Evolutionary conservation across 2,797 vertebrate genomes (phyloP).

Genomic region (Paratrypauchen microcephalus): DNA sequence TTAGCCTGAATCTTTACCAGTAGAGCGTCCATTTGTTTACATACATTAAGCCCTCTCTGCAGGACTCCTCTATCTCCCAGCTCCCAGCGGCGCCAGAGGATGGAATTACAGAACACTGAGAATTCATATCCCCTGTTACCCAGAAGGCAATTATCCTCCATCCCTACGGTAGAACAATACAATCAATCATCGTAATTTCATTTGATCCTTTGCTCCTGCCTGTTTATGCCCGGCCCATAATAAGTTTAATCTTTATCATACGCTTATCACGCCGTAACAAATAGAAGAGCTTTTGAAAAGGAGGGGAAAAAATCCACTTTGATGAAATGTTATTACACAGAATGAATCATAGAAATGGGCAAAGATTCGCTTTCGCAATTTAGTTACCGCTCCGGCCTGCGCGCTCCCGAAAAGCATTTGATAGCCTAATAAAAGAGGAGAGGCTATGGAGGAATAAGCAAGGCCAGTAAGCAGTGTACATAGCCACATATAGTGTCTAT

Average conservation of each 20-base stretch:
- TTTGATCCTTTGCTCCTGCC: slow-evolving; percentile 80
- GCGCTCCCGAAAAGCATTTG: slow-evolving; percentile 71
- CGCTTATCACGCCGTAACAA: slow-evolving; percentile 77
- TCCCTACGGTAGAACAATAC: slow-evolving; percentile 80
- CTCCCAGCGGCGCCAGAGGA: slow-evolving; percentile 72
- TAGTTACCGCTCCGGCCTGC: slow-evolving; percentile 66
- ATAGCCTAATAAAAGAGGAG: slow-evolving; percentile 70
- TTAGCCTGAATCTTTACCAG: slow-evolving; percentile 42
- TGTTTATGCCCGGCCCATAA: slow-evolving; percentile 80
- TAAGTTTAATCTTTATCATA: slow-evolving; percentile 83
- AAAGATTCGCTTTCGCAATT: slow-evolving; percentile 78
- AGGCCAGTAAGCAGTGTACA: slow-evolving; percentile 49
- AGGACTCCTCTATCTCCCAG: slow-evolving; percentile 71
- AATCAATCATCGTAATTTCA: slow-evolving; percentile 83
- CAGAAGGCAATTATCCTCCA: slow-evolving; percentile 77
- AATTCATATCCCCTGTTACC: slow-evolving; percentile 78
- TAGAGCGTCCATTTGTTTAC: slow-evolving; percentile 66
- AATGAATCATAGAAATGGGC: slow-evolving; percentile 77
- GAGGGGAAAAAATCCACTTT: slow-evolving; percentile 36
- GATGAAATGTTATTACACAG: slow-evolving; percentile 82
- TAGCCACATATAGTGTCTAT: slow-evolving; percentile 41
- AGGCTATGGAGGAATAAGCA: slow-evolving; percentile 48
- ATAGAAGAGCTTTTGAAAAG: slow-evolving; percentile 71
- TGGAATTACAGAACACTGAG: slow-evolving; percentile 77
- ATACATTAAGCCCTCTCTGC: slow-evolving; percentile 69